Evolutionary conservation across 2,888 invertebrate species (phyloP), one percentile per base, ranked within the genome.

Genomic region (Zeuzera pyrina): DNA sequence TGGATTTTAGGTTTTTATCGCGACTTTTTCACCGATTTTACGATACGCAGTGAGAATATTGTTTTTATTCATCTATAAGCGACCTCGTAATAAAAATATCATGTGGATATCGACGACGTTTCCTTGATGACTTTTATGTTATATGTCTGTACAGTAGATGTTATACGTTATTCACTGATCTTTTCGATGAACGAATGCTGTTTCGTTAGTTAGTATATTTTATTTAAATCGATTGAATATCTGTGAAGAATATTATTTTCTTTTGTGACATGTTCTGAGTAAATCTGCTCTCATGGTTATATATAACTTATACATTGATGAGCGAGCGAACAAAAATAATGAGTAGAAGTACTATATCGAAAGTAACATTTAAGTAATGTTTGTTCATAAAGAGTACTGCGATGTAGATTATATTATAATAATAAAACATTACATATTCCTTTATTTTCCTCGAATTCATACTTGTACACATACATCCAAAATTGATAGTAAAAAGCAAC

Each of bases 401-500:
- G 67, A 72, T 78, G 79, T 81, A 81, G 81, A 77, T 67, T 79
- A 77, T 76, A 74, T 74, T 69, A 57, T 58, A 58, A 64, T 63
- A 64, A 73, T 76, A 64, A 72, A 77, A 71, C 73, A 72, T 77
- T 72, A 74, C 69, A 65, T 81, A 77, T 76, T 69, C 72, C 78
- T 81, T 79, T 81, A 70, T 77, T 81, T 79, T 79, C 76, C 72
- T 81, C 73, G 70, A 78, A 74, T 70, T 81, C 77, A 78, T 79
- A 76, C 73, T 76, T 81, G 79, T 81, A 81, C 78, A 79, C 79
- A 71, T 77, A 74, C 78, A 81, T 81, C 78, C 71, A 78, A 81
- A 79, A 83, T 83, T 83, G 77, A 79, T 83, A 81, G 81, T 81
- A 81, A 83, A 79, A 79, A 76, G 71, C 78, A 79, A 81, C 81